Base-by-base conservation (phyloP, 2,888 invertebrate genomes). In the Notodonta ziczac region DNA sequence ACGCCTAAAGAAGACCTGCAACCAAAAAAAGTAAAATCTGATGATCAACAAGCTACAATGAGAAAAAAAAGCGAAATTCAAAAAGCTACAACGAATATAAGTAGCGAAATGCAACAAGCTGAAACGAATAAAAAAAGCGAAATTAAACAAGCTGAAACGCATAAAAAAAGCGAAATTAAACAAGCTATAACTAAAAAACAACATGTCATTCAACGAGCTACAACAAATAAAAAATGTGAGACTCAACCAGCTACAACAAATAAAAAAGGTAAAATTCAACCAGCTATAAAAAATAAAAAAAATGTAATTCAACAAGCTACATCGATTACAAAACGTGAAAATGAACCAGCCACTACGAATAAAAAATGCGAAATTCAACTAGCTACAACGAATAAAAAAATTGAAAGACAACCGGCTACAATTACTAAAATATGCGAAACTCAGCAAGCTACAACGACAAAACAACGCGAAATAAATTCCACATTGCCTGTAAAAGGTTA, bases 401-500 rank as follows among this genome's bases (percentile, higher is more conserved):
- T 4, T 7, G 50, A 7, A 50, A n/a, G 3, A 0, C 14, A 16
- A n/a, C 50, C 12, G 16, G 42, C 16, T 50, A 7, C 50, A 10
- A 7, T 9, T 4, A 10, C 8, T 14, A 16, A 50, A 50, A n/a
- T 5, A 14, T n/a, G 9, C 50, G 16, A n/a, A 5, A 50, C 14
- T 35, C 35, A 35, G 4, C 35, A 35, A 35, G 35, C 35, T 4
- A 35, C 2, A 35, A 35, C 35, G 35, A 35, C 5, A 6, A 35
- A 35, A 7, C 1, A 6, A 35, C 4, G 7, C 7, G 35, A 24
- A 24, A 24, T 24, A 24, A 24, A 24, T 24, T 35, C 35, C 8
- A 42, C 46, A n/a, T 46, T 13, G 6, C 44, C 50, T 58, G 13
- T 32, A 46, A 69, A 64, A 24, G 79, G 74, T 16, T 89, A 90